These are phyloP conservation scores for Furcifer pardalis DNA, from an alignment of 2,797 vertebrate species.

Conservation along the genomic window DNA sequence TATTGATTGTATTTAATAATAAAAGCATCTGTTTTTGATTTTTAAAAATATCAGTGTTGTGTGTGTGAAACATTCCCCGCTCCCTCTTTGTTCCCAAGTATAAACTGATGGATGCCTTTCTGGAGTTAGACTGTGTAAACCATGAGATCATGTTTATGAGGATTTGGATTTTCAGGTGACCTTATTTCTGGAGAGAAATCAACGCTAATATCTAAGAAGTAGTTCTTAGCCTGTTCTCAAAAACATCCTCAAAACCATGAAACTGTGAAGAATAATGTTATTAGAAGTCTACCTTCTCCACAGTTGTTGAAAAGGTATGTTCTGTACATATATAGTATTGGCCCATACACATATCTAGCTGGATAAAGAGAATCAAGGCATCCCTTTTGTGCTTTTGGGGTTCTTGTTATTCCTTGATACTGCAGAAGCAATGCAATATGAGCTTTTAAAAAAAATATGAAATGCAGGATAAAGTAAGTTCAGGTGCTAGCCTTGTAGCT, in stretches of 20 bases:
- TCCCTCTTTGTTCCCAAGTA: slow-evolving; percentile 22
- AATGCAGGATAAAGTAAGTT: background rate
- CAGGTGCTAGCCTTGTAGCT: background rate
- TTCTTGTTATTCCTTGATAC: background rate
- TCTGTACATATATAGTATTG: slow-evolving; percentile 24
- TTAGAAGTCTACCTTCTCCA: slow-evolving; percentile 47
- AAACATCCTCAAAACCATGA: slow-evolving; percentile 49
- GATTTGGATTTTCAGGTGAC: slow-evolving; percentile 45
- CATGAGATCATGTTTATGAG: slow-evolving; percentile 37
- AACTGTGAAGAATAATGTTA: slow-evolving; percentile 66
- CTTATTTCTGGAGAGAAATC: slow-evolving; percentile 48
- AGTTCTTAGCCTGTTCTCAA: slow-evolving; percentile 37
- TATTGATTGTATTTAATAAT: background rate
- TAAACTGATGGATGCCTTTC: slow-evolving; percentile 53
- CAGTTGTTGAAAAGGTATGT: slow-evolving; percentile 47
- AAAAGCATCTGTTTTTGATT: slow-evolving; percentile 4
- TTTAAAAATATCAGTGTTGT: slow-evolving; percentile 38
- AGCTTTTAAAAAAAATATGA: background rate
- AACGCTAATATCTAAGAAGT: slow-evolving; percentile 39
- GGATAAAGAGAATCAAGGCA: slow-evolving; percentile 32
- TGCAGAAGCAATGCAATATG: slow-evolving; percentile 7
- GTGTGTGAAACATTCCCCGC: background rate
- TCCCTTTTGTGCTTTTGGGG: slow-evolving; percentile 42
- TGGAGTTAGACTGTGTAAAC: slow-evolving; percentile 66
- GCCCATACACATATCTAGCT: background rate